Percentiles rank a stretch among this genome's conserved stretches.
Conservation (phyloP, 1,140 invertebrate genomes). For the Papilio polytes region DNA sequence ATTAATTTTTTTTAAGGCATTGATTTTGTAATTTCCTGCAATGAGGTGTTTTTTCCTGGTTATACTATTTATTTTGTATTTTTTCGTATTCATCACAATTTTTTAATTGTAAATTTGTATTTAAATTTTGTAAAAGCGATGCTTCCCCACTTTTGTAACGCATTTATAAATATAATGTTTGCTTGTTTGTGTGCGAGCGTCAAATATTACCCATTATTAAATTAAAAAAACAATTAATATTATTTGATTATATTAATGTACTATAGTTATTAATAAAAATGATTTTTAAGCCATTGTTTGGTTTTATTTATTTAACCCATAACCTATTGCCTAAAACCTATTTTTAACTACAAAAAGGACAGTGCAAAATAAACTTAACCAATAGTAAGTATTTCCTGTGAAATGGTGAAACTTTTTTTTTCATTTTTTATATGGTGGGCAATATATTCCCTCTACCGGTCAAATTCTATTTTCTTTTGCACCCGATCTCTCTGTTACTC, state of each 20-base stretch:
- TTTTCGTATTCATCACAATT: conserved; percentile 5
- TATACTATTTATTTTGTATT: too few relatives aligned
- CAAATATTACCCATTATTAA: conserved; percentile 57
- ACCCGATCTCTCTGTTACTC: too few relatives aligned
- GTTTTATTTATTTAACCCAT: conserved; percentile 28
- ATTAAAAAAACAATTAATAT: conserved; percentile 68
- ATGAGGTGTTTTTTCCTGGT: too few relatives aligned
- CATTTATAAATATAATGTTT: conserved; percentile 61
- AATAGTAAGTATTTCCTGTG: too few relatives aligned
- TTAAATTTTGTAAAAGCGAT: conserved; percentile 21
- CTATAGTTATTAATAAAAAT: conserved; percentile 80
- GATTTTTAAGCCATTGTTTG: conserved; percentile 72
- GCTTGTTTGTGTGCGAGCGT: conserved; percentile 66
- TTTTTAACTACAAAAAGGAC: not conserved
- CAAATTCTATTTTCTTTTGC: too few relatives aligned
- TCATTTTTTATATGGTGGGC: too few relatives aligned
- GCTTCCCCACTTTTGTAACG: conserved; percentile 39
- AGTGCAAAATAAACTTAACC: too few relatives aligned
- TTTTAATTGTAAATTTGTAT: conserved; percentile 15
- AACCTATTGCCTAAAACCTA: not conserved
- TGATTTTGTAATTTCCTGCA: too few relatives aligned
- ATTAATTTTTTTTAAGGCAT: too few relatives aligned
- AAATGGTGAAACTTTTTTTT: too few relatives aligned
- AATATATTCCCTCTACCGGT: too few relatives aligned
- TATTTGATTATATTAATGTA: conserved; percentile 75